phyloP scores from a whole-genome alignment of 1,140 invertebrate genomes.

The Drosophila hydei region DNA sequence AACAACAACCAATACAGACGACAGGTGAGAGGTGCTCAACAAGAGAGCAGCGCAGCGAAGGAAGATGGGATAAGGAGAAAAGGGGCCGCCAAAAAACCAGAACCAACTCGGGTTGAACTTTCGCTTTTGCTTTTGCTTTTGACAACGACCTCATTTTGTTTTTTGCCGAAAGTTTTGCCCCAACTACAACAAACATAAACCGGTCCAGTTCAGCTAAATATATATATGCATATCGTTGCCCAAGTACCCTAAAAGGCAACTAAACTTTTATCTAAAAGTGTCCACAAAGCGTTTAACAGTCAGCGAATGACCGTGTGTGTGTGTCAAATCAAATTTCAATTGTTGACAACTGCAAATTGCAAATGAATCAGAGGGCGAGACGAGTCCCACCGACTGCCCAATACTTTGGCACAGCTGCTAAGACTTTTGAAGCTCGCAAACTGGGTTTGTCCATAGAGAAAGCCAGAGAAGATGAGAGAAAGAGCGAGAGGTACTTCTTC shows the following conservation, averaged over 20 bases:
- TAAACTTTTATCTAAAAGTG: slow-evolving; percentile 23
- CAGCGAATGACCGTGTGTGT: not conserved
- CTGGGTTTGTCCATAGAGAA: too few relatives aligned
- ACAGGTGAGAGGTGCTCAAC: not conserved
- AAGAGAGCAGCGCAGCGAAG: not conserved
- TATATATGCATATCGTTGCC: not conserved
- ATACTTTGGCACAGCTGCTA: too few relatives aligned
- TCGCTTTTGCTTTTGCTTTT: slow-evolving; percentile 52
- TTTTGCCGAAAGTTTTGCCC: slow-evolving; percentile 51
- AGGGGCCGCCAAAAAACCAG: slow-evolving; percentile 1
- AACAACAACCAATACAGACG: not conserved
- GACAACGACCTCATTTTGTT: slow-evolving; percentile 42
- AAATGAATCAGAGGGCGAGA: too few relatives aligned
- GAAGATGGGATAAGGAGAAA: not conserved
- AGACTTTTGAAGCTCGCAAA: too few relatives aligned
- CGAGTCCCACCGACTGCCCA: too few relatives aligned
- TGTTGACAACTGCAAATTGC: slow-evolving; percentile 2
- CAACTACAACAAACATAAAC: slow-evolving; percentile 37
- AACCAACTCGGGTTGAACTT: slow-evolving; percentile 31
- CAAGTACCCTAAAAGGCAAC: too few relatives aligned
- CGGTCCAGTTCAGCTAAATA: slow-evolving; percentile 46
- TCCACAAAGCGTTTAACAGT: slow-evolving; percentile 35
- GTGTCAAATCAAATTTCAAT: too few relatives aligned
- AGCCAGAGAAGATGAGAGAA: too few relatives aligned
- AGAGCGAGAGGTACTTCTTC: too few relatives aligned